Percentiles rank a stretch among this genome's conserved stretches.
These are phyloP conservation scores for Poeciliopsis turrubarensis DNA, from an alignment of 2,113 vertebrate species.

Conservation along the genomic window DNA sequence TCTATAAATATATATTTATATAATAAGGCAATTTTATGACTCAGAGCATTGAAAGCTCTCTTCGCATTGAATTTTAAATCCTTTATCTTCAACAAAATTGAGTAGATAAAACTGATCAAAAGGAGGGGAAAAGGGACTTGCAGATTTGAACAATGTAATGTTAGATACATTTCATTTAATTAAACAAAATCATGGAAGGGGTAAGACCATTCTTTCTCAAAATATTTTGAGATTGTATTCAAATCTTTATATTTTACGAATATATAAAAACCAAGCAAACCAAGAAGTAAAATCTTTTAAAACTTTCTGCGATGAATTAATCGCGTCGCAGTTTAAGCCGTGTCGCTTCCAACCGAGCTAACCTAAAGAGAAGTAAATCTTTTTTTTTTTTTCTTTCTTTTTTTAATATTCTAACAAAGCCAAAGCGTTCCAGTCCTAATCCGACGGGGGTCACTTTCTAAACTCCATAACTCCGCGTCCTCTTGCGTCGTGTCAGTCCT, in stretches of 20 bases:
- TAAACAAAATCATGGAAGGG: no score
- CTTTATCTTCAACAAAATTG: constrained; percentile 28
- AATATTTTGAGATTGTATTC: no score
- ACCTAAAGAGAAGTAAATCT: background rate
- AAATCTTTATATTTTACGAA: no score
- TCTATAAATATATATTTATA: no score
- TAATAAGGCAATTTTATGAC: constrained; percentile 35
- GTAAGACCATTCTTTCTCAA: no score
- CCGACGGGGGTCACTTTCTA: constrained; percentile 33
- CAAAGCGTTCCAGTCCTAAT: constrained; percentile 16
- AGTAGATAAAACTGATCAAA: background rate
- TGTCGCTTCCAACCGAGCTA: background rate
- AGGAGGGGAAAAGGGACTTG: background rate
- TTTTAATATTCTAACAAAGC: background rate
- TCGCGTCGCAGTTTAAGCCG: background rate
- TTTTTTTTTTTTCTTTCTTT: background rate
- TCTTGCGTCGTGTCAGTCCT: constrained; percentile 49
- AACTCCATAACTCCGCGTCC: constrained; percentile 38
- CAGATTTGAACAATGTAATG: no score
- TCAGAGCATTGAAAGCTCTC: constrained; percentile 26
- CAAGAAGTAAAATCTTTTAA: background rate
- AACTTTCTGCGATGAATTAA: background rate
- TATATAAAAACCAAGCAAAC: no score
- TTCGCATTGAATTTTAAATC: constrained; percentile 35
- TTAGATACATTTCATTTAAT: no score